Evolutionary conservation across 2,888 invertebrate genomes (phyloP), one percentile per base, ranked within the genome.

Genomic region (Agrochola circellaris): DNA sequence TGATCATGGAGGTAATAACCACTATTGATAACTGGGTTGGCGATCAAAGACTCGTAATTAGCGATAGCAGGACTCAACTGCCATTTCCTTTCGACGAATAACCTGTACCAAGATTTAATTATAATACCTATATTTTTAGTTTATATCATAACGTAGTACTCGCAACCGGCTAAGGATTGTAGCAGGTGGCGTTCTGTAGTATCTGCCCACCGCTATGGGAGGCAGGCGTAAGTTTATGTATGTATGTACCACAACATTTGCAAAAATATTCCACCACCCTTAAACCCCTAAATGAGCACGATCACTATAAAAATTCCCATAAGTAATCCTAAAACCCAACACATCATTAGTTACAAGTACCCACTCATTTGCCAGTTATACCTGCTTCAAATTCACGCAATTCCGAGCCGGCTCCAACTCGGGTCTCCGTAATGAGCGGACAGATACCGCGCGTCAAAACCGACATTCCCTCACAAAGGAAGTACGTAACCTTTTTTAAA

Each of bases 401-500:
- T 79, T 62, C 56, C 66, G 23, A 26, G 73, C 70, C 66, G 67
- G 76, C 48, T 75, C 60, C 72, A 67, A 64, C 67, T 54, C 45
- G 68, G 68, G 54, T 64, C 73, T 17, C 38, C 62, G 71, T 88
- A 88, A 88, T 88, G 88, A 87, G 78, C 48, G 72, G 71, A 67
- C 77, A 86, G 77, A 88, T 79, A 82, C 71, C 66, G 38, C 68
- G 62, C 79, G 81, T 85, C 87, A 83, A 85, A 83, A 78, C 80
- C 89, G 82, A 86, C 84, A 89, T 88, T 89, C 87, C 86, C 82
- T 77, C 81, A 88, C 83, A 83, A 88, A 87, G 82, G 86, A 85
- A 90, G 83, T 87, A 88, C 85, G 75, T 87, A 88, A 88, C 88
- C 91, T 89, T 88, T 84, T 79, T 90, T 89, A 88, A 89, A 91